Evolutionary conservation across 2,113 vertebrate species (phyloP).

Genomic region (Albula glossodonta): DNA sequence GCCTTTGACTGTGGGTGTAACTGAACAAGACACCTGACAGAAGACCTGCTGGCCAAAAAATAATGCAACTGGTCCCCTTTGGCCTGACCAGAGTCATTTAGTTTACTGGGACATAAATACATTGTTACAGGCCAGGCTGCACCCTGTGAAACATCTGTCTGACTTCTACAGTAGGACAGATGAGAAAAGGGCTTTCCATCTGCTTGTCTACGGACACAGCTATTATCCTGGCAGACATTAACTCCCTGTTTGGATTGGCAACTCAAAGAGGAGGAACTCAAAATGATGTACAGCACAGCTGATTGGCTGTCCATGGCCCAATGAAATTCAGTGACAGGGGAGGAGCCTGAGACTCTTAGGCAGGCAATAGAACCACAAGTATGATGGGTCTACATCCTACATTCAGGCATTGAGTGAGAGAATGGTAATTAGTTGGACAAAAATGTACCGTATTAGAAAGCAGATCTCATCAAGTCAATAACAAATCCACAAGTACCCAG

Average conservation of each 20-base stretch:
- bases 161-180: background rate
- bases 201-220: background rate
- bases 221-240: background rate
- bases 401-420: background rate
- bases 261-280: background rate
- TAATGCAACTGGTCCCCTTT: background rate
- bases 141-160: background rate
- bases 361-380: background rate
- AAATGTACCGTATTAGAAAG: background rate
- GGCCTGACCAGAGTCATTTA: background rate
- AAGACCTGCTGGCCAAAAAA: background rate
- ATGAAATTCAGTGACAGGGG: background rate
- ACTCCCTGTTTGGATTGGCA: background rate
- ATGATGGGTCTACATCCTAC: too few species aligned
- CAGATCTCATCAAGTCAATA: background rate
- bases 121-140: background rate
- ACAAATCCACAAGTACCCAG: background rate
- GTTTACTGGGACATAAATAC: constrained; percentile 3
- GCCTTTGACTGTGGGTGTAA: background rate
- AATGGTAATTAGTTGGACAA: background rate
- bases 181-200: background rate
- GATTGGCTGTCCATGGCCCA: background rate
- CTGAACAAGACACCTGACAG: background rate
- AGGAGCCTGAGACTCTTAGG: background rate
- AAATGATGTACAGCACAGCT: background rate